Evolutionary conservation across 35 echinoderm and acorn worm genomes (phyloP), one percentile per base, ranked within the genome.

Genomic region (Ophiothrix spiculata): DNA sequence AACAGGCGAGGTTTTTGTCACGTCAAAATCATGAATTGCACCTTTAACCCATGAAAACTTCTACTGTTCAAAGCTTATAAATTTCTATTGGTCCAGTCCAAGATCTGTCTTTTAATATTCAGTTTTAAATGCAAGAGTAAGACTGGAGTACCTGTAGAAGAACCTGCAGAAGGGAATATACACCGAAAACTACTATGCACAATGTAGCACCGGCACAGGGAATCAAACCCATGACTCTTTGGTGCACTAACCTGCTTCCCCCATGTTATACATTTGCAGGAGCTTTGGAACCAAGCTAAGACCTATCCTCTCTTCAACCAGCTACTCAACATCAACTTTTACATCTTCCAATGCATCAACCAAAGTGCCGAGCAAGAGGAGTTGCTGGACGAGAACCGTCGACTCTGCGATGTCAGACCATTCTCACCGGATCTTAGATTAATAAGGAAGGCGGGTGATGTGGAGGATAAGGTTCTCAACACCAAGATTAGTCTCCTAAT

Each of bases 331-430:
- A 84, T 99, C 23, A 99, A 94, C 81, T 99, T 89, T 83, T 99
- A 99, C 78, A 93, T 94, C 74, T 99, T 99, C 92, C 92, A 94
- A 77, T 99, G 96, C 79, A 87, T 99, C 25, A 94, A 91, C 75
- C 85, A 99, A 38, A 89, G 84, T 37, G 96, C 92, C 0, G 92
- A 99, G 37, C 86, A 86, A 35, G 92, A 99, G 82, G 96, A 91
- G 1, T 64, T 99, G 0, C 23, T 99, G 37, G 96, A 99, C 33
- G 96, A 94, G 35, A 94, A 93, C 35, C 89, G 92, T 1, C 85
- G 92, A 0, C 82, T 99, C 37, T 94, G 92, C 63, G 96, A 99
- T 76, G 86, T 99, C 81, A 94, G 90, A 78, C 96, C 96, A 37
- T 94, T 99, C 83, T 94, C 92, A 56, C 87, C 86, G 16, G 91